phyloP scores from a whole-genome alignment of 2,113 vertebrate genomes.

The Python bivittatus region DNA sequence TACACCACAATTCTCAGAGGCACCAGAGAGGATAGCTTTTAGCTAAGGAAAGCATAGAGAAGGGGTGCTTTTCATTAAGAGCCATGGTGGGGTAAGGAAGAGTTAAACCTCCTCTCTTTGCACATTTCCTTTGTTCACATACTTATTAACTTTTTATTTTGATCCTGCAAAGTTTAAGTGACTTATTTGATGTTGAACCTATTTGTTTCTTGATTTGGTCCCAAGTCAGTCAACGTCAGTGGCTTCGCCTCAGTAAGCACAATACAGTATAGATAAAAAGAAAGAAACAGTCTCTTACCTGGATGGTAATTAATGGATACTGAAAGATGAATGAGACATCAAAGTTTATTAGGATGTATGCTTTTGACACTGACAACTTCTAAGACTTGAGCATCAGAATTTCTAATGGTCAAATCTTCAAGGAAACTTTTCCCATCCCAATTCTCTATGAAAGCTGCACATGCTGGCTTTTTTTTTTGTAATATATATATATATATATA shows the following conservation, averaged over 20 bases:
- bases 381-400: neutral
- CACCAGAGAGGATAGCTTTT: too few relatives aligned
- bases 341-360: slow-evolving; percentile 27
- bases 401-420: neutral
- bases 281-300: slow-evolving; percentile 55
- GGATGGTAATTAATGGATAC: slow-evolving; percentile 60
- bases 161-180: too few relatives aligned
- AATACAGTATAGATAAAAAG: neutral
- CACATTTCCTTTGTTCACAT: too few relatives aligned
- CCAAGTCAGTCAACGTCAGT: neutral
- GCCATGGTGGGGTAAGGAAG: too few relatives aligned
- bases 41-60: too few relatives aligned
- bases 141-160: too few relatives aligned
- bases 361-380: neutral
- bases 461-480: neutral
- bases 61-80: too few relatives aligned
- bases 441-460: neutral
- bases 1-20: too few relatives aligned
- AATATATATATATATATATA: too few relatives aligned
- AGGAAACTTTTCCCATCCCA: neutral
- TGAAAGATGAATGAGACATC: slow-evolving; percentile 45
- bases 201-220: too few relatives aligned
- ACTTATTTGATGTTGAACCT: too few relatives aligned
- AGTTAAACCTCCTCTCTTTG: too few relatives aligned
- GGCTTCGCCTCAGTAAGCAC: neutral